Evolutionary conservation across 2,888 invertebrate genomes (phyloP).

Genomic region (Scaptomyza polygonia): DNA sequence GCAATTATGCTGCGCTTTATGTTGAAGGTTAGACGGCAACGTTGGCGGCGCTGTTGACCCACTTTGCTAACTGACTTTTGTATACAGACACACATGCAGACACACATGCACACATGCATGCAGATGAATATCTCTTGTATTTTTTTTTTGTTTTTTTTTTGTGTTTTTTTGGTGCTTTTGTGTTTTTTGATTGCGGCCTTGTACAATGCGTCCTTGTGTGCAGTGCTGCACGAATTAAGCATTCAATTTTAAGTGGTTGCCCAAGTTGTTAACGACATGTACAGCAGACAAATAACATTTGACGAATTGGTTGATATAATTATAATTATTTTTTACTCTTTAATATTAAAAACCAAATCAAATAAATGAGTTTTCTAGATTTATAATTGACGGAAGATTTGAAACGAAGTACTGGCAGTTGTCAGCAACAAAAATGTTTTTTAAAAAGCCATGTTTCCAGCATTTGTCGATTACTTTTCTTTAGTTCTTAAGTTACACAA

Average conservation of each 20-base stretch:
- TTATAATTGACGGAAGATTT: not conserved
- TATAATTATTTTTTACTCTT: not conserved
- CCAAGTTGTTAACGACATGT: constrained; percentile 59
- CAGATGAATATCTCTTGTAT: not conserved
- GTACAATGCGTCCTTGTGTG: constrained; percentile 55
- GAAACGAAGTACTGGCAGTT: not conserved
- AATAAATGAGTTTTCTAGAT: no score
- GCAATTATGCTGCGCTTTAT: constrained; percentile 74
- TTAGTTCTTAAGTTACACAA: not conserved
- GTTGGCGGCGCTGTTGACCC: constrained; percentile 62
- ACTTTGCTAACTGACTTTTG: constrained; percentile 38
- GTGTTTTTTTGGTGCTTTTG: constrained; percentile 21
- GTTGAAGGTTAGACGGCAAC: constrained; percentile 60
- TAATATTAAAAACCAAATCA: no score
- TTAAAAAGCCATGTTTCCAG: constrained; percentile 1
- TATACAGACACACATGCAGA: not conserved
- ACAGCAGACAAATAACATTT: constrained; percentile 17
- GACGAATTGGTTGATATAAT: not conserved
- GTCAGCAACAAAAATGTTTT: not conserved
- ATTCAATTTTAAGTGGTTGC: constrained; percentile 42
- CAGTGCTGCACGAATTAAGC: constrained; percentile 42
- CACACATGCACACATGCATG: not conserved
- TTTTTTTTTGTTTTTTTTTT: constrained; percentile 10
- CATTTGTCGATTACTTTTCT: constrained; percentile 21
- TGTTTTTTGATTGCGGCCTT: constrained; percentile 59